Base-by-base conservation (phyloP, 2,797 vertebrate genomes). In the Macrochelys suwanniensis region DNA sequence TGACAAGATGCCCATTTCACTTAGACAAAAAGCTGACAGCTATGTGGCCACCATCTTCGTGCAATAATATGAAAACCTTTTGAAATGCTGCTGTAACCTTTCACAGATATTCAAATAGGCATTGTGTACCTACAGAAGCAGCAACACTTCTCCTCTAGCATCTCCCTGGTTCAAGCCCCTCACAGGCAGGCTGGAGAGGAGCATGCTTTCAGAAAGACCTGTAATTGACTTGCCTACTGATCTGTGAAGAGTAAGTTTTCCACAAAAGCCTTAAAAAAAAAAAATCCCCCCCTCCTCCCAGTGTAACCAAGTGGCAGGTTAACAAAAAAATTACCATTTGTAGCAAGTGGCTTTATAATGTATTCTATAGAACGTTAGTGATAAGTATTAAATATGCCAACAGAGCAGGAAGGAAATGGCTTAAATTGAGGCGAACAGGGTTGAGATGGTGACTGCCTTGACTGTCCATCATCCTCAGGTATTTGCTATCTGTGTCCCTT, bases 1-100 rank as follows among this genome's bases (percentile, higher is more conserved):
- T 88, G 87, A 98, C 96, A 87, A 97, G 97, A 98, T 95, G 97
- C 96, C 97, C 91, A 10, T 89, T 89, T 94, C 47, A 11, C 4
- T 94, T 91, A 90, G 90, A 26, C 85, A 37, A 95, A 53, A 94
- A 89, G 97, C 82, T 61, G 94, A 31, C 89, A 87, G 96, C 84
- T 65, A 92, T 51, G 92, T 81, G 84, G 88, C 54, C 57, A 53
- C 84, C 91, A 84, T 89, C 89, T 92, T 91, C 53, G 26, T 17
- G 83, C 90, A 80, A 87, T 80, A 89, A 92, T 76, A 83, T 83
- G 89, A 86, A 86, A 83, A 28, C 90, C 87, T 80, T 86, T 92
- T 89, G 80, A 87, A 87, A 89, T 77, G 0, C 87, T 2, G 57
- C 90, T 4, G n/a, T 57, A 94, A 95, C 96, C 96, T 95, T 94